Evolutionary conservation across 2,888 invertebrate genomes (phyloP).

Genomic region (Noctua janthe): DNA sequence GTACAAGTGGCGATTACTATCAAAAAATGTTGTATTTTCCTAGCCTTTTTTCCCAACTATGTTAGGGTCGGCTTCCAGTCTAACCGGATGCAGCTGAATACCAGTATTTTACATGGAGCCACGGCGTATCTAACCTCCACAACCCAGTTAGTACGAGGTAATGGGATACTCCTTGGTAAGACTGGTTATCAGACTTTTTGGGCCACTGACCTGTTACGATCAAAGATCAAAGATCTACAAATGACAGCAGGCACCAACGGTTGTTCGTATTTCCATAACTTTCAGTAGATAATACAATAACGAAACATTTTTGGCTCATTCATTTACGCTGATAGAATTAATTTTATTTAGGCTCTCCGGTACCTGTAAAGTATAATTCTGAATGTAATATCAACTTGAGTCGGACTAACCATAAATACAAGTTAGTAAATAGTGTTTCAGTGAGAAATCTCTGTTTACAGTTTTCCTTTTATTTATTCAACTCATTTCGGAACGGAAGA

Average conservation of each 20-base stretch:
- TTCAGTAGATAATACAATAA: not conserved
- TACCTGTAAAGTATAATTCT: slow-evolving; percentile 5
- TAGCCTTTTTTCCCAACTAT: too few relatives aligned
- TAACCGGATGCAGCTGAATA: too few relatives aligned
- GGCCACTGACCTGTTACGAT: too few relatives aligned
- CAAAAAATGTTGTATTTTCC: not conserved
- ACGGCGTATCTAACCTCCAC: too few relatives aligned
- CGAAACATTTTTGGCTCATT: not conserved
- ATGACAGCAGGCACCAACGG: too few relatives aligned
- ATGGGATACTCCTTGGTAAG: too few relatives aligned
- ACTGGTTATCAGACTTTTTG: too few relatives aligned
- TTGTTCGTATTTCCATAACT: not conserved
- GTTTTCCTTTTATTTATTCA: slow-evolving; percentile 69
- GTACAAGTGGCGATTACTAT: not conserved
- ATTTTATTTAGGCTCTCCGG: not conserved
- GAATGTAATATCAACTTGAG: not conserved
- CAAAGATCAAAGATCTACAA: too few relatives aligned
- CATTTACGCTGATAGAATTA: not conserved
- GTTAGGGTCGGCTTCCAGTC: too few relatives aligned
- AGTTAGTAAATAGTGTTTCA: slow-evolving; percentile 44
- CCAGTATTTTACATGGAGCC: too few relatives aligned
- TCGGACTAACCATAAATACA: slow-evolving; percentile 27
- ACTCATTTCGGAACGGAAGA: slow-evolving; percentile 69
- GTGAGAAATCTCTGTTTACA: slow-evolving; percentile 52
- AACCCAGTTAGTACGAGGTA: too few relatives aligned